Evolutionary conservation across 1,140 invertebrate species (phyloP).

Genomic region (Lordiphosa collinella): DNA sequence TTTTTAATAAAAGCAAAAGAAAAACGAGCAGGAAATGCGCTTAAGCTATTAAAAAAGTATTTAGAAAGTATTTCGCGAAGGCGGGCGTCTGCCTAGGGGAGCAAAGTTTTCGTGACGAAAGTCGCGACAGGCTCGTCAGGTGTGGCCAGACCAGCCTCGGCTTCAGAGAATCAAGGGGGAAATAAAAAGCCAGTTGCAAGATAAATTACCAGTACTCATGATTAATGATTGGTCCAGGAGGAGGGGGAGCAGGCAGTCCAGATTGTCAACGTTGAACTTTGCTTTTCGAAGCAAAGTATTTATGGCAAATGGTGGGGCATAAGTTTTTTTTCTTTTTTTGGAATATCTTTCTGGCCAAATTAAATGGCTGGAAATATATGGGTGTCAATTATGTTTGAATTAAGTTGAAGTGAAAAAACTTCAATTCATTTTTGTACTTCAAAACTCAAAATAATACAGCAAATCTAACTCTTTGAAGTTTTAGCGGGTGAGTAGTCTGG

Average conservation of each 20-base stretch:
- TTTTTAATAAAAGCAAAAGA: conserved; percentile 47
- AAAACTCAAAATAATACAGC: too few species aligned
- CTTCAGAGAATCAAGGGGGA: conserved; percentile 14
- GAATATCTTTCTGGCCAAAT: too few species aligned
- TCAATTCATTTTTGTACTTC: too few species aligned
- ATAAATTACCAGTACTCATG: conserved; percentile 71
- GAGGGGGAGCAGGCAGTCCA: conserved; percentile 1
- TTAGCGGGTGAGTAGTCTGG: too few species aligned
- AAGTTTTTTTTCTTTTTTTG: conserved; percentile 15
- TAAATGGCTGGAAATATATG: conserved; percentile 12
- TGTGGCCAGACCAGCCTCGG: conserved; percentile 17
- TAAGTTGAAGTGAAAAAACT: too few species aligned
- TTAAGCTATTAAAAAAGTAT: conserved; percentile 78
- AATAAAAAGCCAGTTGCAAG: conserved; percentile 50
- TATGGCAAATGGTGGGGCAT: conserved; percentile 35
- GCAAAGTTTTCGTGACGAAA: conserved; percentile 36
- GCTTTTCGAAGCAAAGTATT: conserved; percentile 34
- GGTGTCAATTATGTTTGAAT: conserved; percentile 34
- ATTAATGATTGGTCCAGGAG: conserved; percentile 62
- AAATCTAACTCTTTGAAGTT: too few species aligned
- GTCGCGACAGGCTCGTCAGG: conserved; percentile 23
- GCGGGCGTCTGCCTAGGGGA: conserved; percentile 24
- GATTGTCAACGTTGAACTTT: conserved; percentile 31
- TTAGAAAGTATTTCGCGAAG: conserved; percentile 61
- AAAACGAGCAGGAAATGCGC: conserved; percentile 54